Percentiles rank a stretch among this genome's conserved stretches.
phyloP scores from a whole-genome alignment of 2,888 invertebrate species.

The Chloroclystis v-ata region DNA sequence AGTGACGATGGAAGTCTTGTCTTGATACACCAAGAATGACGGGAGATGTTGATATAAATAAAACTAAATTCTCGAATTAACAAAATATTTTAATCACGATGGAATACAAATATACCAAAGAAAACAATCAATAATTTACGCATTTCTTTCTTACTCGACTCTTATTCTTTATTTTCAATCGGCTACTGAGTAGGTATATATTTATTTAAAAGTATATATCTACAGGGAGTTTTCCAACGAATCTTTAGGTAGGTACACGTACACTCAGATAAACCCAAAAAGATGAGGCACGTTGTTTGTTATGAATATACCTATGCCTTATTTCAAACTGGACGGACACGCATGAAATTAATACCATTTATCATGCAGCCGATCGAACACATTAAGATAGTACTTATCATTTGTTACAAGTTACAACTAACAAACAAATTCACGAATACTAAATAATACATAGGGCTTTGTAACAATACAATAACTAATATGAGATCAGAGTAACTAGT shows the following conservation, averaged over 20 bases:
- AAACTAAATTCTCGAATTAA: constrained; percentile 16
- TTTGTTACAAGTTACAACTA: neutral
- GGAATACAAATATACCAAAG: constrained; percentile 17
- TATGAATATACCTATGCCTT: constrained; percentile 1
- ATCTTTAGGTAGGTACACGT: neutral
- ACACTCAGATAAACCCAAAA: constrained; percentile 9
- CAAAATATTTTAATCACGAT: constrained; percentile 20
- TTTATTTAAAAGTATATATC: neutral
- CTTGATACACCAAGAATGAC: too few relatives aligned
- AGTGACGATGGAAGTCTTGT: too few relatives aligned
- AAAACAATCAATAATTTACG: constrained; percentile 1
- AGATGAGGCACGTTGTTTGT: neutral
- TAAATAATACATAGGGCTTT: constrained; percentile 6
- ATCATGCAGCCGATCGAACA: constrained; percentile 25
- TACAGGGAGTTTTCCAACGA: neutral
- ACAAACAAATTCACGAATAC: constrained; percentile 4
- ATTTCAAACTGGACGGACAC: constrained; percentile 23
- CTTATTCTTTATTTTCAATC: constrained; percentile 1
- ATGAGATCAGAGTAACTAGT: constrained; percentile 11
- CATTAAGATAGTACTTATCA: constrained; percentile 2
- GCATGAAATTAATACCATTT: constrained; percentile 10
- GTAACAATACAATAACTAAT: constrained; percentile 2
- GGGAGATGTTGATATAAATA: too few relatives aligned
- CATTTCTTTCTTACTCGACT: neutral
- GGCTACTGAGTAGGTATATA: neutral